Evolutionary conservation across 2,888 invertebrate species (phyloP).

Genomic region (Itoplectis maculator): DNA sequence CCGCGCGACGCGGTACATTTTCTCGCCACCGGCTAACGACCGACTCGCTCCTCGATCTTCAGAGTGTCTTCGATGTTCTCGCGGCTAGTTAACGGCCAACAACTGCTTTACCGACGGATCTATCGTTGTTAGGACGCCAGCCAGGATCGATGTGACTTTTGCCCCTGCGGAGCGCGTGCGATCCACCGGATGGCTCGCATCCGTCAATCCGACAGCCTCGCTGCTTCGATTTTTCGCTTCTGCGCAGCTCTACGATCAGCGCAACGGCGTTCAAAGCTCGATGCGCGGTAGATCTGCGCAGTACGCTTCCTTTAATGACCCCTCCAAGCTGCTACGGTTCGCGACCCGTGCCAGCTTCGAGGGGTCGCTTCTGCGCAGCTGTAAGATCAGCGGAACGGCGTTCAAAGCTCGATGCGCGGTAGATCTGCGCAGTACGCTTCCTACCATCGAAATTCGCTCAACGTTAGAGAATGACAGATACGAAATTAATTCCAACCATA

Average conservation of each 20-base stretch:
- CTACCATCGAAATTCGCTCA: conserved; percentile 43
- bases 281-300: conserved; percentile 55
- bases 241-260: conserved; percentile 53
- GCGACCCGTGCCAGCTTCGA: conserved; percentile 58
- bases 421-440: conserved; percentile 68
- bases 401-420: conserved; percentile 30
- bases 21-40: conserved; percentile 43
- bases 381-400: conserved; percentile 60
- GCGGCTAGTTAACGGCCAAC: conserved; percentile 57
- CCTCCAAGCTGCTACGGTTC: conserved; percentile 73
- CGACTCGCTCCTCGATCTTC: conserved; percentile 13
- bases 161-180: conserved; percentile 20
- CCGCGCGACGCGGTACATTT: conserved; percentile 20
- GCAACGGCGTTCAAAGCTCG: conserved; percentile 44
- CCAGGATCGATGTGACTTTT: conserved; percentile 24
- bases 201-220: conserved; percentile 68
- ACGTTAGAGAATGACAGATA: not conserved
- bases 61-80: conserved; percentile 21
- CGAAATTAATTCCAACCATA: not conserved
- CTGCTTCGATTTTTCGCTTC: conserved; percentile 63
- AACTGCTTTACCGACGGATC: conserved; percentile 27
- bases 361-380: conserved; percentile 47
- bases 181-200: conserved; percentile 68
- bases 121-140: conserved; percentile 46
- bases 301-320: conserved; percentile 77